phyloP scores from a whole-genome alignment of 1,140 invertebrate species.

The Heliothis subflexa region DNA sequence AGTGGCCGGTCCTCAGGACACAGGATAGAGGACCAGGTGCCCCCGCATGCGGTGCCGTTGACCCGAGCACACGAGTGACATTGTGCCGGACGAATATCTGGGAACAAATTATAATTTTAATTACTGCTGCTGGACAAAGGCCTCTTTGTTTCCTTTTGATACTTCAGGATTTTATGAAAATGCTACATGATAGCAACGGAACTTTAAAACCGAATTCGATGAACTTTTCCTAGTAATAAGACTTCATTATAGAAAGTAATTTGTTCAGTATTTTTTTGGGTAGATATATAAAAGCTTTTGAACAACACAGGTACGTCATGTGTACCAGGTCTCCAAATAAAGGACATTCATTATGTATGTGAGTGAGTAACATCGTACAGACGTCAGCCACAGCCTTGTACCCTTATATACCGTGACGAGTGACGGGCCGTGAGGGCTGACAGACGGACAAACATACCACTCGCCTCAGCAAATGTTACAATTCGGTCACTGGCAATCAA shows the following conservation, averaged over 20 bases:
- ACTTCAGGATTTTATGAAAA: too few relatives aligned
- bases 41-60: slow-evolving; percentile 50
- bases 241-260: too few relatives aligned
- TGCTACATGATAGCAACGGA: too few relatives aligned
- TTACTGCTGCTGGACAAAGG: too few relatives aligned
- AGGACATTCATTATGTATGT: slow-evolving; percentile 38
- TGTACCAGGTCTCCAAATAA: too few relatives aligned
- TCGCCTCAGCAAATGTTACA: not conserved
- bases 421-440: slow-evolving; percentile 2
- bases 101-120: slow-evolving; percentile 27
- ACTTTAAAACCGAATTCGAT: too few relatives aligned
- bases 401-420: slow-evolving; percentile 11
- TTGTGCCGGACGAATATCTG: slow-evolving; percentile 53
- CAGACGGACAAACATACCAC: not conserved
- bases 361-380: slow-evolving; percentile 1
- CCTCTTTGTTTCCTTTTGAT: too few relatives aligned
- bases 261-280: too few relatives aligned
- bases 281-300: too few relatives aligned
- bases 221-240: too few relatives aligned
- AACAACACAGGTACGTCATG: too few relatives aligned
- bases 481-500: not conserved
- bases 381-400: slow-evolving; percentile 16
- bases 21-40: slow-evolving; percentile 42
- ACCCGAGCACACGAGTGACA: slow-evolving; percentile 64
- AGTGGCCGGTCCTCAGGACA: slow-evolving; percentile 63